phyloP scores from a whole-genome alignment of 2,797 vertebrate genomes.

The Emydoidea blandingii region DNA sequence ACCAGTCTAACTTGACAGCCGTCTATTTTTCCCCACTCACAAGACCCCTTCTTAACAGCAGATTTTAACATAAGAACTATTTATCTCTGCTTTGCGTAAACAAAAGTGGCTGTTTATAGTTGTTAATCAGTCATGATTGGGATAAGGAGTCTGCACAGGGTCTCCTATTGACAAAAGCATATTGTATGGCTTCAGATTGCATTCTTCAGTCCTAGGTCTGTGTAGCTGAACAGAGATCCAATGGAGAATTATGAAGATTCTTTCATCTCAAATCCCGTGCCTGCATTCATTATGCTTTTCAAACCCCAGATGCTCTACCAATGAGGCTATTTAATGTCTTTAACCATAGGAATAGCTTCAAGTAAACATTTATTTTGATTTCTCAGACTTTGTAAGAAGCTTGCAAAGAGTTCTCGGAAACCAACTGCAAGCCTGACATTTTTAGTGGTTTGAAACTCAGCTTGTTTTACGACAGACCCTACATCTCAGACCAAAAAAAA shows the following conservation, averaged over 20 bases:
- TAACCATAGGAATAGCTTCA: neutral
- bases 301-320: neutral
- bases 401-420: neutral
- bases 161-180: constrained; percentile 20
- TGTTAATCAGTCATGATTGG: neutral
- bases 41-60: neutral
- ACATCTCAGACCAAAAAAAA: no score
- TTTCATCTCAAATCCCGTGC: neutral
- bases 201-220: neutral
- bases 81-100: neutral
- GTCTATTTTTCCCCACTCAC: neutral
- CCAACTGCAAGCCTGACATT: neutral
- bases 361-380: neutral
- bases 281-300: neutral
- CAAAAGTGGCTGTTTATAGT: no score
- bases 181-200: neutral
- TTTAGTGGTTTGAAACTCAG: neutral
- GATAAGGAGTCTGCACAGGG: neutral
- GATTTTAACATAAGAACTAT: constrained; percentile 19
- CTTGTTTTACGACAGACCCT: neutral
- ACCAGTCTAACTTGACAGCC: neutral
- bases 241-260: neutral
- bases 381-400: neutral
- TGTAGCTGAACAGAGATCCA: neutral
- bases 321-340: neutral